These are phyloP conservation scores for Baronia brevicornis DNA, from an alignment of 2,888 invertebrate species.

Conservation along the genomic window DNA sequence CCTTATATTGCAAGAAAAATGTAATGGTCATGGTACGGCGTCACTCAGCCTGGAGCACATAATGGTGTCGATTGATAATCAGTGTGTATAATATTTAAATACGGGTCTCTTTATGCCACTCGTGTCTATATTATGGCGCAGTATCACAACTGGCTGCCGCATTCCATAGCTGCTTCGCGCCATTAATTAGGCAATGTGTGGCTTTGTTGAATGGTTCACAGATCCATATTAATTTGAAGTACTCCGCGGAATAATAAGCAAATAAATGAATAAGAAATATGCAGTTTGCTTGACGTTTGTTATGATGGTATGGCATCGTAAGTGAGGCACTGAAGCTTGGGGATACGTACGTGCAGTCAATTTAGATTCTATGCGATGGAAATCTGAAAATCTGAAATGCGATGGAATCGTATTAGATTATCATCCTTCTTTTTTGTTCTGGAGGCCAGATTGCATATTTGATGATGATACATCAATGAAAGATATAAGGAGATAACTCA, in stretches of 20 bases:
- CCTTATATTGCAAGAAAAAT: not conserved
- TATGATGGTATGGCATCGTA: no score
- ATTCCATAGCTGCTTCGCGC: conserved; percentile 50
- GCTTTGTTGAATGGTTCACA: conserved; percentile 29
- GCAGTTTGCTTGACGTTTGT: no score
- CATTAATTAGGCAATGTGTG: conserved; percentile 40
- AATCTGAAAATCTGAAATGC: no score
- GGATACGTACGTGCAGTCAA: no score
- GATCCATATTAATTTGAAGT: conserved; percentile 18
- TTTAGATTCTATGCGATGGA: no score
- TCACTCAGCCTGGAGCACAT: conserved; percentile 4
- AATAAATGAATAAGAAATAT: not conserved
- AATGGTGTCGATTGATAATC: conserved; percentile 42
- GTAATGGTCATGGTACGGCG: conserved; percentile 8
- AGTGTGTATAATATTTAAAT: conserved; percentile 59
- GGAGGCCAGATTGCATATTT: no score
- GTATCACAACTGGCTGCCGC: conserved; percentile 61
- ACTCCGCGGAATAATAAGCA: conserved; percentile 10
- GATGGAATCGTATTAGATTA: no score
- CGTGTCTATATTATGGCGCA: conserved; percentile 45
- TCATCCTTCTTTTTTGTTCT: no score
- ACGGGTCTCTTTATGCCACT: conserved; percentile 48
- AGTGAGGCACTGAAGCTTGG: no score
- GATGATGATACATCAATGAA: no score
- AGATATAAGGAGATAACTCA: no score